Evolutionary conservation across 2,113 vertebrate genomes (phyloP).

Genomic region (Mobula hypostoma): DNA sequence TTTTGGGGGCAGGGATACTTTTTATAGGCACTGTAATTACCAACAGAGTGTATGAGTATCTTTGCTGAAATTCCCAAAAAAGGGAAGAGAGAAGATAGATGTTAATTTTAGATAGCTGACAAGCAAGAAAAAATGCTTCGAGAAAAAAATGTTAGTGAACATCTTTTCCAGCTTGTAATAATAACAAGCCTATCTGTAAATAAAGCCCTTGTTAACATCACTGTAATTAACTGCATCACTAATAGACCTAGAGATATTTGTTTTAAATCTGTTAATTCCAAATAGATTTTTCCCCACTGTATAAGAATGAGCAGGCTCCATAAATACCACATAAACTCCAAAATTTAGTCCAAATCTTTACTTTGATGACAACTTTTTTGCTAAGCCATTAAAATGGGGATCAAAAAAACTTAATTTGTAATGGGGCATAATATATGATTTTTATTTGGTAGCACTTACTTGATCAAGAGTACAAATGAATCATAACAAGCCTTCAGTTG

Average conservation of each 20-base stretch:
- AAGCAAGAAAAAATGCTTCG: background rate
- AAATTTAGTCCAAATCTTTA: background rate
- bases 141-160: background rate
- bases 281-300: background rate
- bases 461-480: conserved; percentile 77
- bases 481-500: conserved; percentile 72
- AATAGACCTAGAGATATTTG: background rate
- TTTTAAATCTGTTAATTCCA: background rate
- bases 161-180: background rate
- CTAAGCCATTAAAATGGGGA: background rate
- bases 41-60: no score
- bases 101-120: background rate
- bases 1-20: no score
- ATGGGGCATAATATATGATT: background rate
- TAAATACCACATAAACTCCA: background rate
- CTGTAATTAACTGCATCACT: background rate
- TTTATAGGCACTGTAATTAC: background rate
- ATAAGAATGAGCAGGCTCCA: background rate
- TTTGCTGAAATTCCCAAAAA: background rate
- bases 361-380: background rate
- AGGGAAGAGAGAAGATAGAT: background rate
- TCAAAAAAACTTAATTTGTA: background rate
- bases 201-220: background rate
- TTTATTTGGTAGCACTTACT: conserved; percentile 58
- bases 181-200: background rate